These are phyloP conservation scores for Leptobrachium ailaonicum DNA, from an alignment of 2,113 vertebrate species.

Conservation along the genomic window DNA sequence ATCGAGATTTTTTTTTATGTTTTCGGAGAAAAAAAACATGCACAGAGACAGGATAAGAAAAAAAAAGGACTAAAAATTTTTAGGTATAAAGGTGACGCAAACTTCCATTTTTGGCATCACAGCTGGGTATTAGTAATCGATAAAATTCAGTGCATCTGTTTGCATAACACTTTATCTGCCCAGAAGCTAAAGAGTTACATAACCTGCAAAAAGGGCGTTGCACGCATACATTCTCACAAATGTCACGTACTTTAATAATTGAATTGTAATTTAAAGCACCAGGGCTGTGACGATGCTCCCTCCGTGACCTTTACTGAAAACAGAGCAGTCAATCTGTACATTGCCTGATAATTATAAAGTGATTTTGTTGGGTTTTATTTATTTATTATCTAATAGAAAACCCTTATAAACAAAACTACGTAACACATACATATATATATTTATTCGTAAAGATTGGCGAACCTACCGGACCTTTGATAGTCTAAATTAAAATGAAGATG, in stretches of 20 bases:
- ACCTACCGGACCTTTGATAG: slow-evolving; percentile 58
- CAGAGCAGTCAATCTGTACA: not conserved
- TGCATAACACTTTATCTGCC: not conserved
- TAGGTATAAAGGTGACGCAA: no score
- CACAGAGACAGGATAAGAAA: no score
- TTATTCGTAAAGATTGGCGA: not conserved
- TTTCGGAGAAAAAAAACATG: no score
- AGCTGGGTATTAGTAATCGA: no score
- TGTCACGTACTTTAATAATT: slow-evolving; percentile 22
- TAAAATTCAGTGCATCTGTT: no score
- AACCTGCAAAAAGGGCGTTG: not conserved
- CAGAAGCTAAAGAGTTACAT: not conserved
- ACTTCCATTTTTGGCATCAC: no score
- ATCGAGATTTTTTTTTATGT: no score
- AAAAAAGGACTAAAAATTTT: no score
- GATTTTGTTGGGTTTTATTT: slow-evolving; percentile 7
- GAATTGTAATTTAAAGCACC: slow-evolving; percentile 16
- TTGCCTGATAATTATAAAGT: not conserved
- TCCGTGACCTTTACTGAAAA: slow-evolving; percentile 11
- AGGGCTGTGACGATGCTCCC: not conserved
- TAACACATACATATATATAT: not conserved
- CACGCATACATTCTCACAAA: slow-evolving; percentile 8
- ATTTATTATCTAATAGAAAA: not conserved
- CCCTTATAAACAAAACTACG: not conserved
- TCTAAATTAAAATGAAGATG: slow-evolving; percentile 70